Conservation (phyloP, 1,140 invertebrate species). For the Zeugodacus cucurbitae region DNA sequence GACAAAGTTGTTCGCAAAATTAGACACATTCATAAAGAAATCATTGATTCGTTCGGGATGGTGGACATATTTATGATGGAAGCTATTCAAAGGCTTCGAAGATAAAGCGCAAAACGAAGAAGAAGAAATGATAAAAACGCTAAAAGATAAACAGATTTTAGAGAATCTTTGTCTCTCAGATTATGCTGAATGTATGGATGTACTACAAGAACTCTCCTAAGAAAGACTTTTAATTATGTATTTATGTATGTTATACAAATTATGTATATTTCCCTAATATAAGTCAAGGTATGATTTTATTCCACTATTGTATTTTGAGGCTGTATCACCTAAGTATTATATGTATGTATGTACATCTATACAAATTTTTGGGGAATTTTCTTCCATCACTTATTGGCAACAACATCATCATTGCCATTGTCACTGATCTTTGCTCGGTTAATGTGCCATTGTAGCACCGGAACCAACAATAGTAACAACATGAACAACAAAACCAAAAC, state of each 20-base stretch:
- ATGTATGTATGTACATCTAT: too few relatives aligned
- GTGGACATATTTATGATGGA: background rate
- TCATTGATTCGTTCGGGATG: background rate
- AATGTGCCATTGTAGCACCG: constrained; percentile 21
- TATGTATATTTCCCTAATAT: too few relatives aligned
- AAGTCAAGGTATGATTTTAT: too few relatives aligned
- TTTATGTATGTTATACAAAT: too few relatives aligned
- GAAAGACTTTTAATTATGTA: too few relatives aligned
- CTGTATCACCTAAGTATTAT: too few relatives aligned
- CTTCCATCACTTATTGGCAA: background rate
- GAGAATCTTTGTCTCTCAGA: too few relatives aligned
- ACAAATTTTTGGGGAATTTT: too few relatives aligned
- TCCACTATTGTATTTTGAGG: too few relatives aligned
- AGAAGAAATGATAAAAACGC: background rate
- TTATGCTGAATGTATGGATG: too few relatives aligned
- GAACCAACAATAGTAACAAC: constrained; percentile 13
- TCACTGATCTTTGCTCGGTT: background rate
- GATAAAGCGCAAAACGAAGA: background rate
- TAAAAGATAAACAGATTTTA: too few relatives aligned
- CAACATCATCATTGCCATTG: background rate
- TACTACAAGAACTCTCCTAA: too few relatives aligned
- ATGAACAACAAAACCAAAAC: background rate
- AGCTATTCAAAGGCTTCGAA: background rate
- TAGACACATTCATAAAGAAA: background rate
- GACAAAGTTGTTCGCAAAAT: background rate